A percentile compares a stretch with the other conserved stretches of the same genome.
Conservation (phyloP, 2,888 invertebrate genomes). For the Andrena chrysosceles region DNA sequence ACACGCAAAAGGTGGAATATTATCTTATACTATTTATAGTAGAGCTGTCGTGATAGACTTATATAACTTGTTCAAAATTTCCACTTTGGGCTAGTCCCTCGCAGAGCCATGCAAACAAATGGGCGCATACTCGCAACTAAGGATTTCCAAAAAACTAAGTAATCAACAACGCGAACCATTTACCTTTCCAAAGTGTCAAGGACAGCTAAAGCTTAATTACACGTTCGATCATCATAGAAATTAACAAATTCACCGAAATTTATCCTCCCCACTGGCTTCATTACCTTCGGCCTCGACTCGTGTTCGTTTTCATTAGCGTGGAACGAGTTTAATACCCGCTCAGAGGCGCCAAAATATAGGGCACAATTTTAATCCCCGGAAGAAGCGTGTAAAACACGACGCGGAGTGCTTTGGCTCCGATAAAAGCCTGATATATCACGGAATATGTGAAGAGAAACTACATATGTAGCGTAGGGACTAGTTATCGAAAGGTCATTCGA, state of each 20-base stretch:
- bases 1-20: not conserved
- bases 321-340: not conserved
- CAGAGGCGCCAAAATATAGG: not conserved
- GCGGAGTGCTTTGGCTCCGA: not conserved
- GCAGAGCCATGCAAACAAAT: too few relatives aligned
- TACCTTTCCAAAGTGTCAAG: too few relatives aligned
- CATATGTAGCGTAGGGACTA: not conserved
- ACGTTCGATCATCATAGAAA: too few relatives aligned
- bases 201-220: too few relatives aligned
- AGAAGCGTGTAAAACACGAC: not conserved
- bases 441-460: not conserved
- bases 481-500: constrained; percentile 3
- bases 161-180: too few relatives aligned
- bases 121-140: too few relatives aligned
- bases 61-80: too few relatives aligned
- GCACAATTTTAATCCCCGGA: constrained; percentile 6
- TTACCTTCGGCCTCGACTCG: not conserved
- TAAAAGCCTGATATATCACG: not conserved
- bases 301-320: constrained; percentile 2
- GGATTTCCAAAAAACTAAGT: too few relatives aligned
- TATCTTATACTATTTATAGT: too few relatives aligned
- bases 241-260: not conserved
- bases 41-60: too few relatives aligned
- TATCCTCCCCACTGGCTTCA: not conserved
- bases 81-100: too few relatives aligned